phyloP scores from a whole-genome alignment of 2,113 vertebrate species.

The Butorides virescens region DNA sequence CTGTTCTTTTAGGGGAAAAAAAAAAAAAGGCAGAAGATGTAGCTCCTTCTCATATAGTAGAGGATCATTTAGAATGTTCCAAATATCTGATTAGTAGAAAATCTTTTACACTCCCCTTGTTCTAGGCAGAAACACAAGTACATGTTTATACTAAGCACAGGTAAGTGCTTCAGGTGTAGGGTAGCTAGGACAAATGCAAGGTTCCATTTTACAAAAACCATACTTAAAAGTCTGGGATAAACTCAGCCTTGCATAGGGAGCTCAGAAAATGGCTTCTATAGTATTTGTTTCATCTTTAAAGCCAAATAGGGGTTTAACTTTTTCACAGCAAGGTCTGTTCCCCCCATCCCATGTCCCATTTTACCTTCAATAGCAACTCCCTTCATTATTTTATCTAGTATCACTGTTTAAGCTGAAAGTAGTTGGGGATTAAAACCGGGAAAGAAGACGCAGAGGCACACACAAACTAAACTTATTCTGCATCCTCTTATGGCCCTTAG shows the following conservation, averaged over 20 bases:
- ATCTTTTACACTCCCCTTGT: not conserved
- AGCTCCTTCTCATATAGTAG: not conserved
- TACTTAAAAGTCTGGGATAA: not conserved
- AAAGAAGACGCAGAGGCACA: not conserved
- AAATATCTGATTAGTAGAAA: not conserved
- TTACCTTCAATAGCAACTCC: not conserved
- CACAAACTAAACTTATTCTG: not conserved
- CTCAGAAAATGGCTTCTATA: not conserved
- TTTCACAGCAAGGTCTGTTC: not conserved
- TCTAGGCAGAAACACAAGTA: not conserved
- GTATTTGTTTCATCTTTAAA: not conserved
- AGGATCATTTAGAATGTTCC: not conserved
- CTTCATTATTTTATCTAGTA: not conserved
- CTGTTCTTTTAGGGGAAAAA: not conserved
- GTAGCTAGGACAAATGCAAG: not conserved
- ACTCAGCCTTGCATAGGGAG: not conserved
- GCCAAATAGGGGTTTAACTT: not conserved
- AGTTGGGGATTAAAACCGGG: not conserved
- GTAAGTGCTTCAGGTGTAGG: not conserved
- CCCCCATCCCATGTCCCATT: not conserved
- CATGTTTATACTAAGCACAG: not conserved
- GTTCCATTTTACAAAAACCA: not conserved
- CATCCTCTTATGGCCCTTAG: not conserved
- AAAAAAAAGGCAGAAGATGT: not conserved
- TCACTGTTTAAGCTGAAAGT: not conserved